Conservation (phyloP, 2,888 invertebrate genomes). For the Labia minor region DNA sequence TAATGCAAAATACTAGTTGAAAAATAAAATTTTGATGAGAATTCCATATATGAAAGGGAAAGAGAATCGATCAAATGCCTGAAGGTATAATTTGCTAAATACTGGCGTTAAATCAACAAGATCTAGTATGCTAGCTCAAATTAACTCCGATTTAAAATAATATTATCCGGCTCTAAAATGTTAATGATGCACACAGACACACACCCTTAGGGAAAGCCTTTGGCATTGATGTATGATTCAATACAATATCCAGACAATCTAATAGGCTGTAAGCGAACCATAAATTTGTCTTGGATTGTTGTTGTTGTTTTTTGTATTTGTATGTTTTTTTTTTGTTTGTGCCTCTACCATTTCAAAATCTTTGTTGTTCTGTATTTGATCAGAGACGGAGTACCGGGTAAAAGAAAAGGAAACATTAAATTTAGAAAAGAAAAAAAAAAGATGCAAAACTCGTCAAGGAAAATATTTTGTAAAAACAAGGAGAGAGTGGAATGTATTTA, state of each 20-base stretch:
- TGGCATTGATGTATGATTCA: conserved; percentile 13
- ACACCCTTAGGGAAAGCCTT: neutral
- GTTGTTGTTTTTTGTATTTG: no score
- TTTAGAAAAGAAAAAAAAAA: no score
- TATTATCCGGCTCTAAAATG: neutral
- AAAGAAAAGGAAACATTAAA: no score
- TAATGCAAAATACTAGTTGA: no score
- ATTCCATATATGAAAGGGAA: neutral
- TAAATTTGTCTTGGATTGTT: neutral
- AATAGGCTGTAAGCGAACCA: neutral
- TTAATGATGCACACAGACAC: neutral
- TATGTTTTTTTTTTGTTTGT: neutral
- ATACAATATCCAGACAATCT: conserved; percentile 7
- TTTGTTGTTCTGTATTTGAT: neutral
- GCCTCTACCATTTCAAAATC: neutral
- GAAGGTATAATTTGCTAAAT: neutral
- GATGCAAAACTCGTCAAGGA: neutral
- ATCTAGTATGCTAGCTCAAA: neutral
- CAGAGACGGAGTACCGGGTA: neutral
- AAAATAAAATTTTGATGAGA: no score
- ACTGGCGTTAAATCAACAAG: neutral
- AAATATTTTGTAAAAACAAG: conserved; percentile 17
- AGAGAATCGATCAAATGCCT: neutral
- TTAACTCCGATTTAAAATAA: conserved; percentile 5
- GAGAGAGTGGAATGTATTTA: neutral